Conservation (phyloP, 2,888 invertebrate species). For the Hartigia nigra region DNA sequence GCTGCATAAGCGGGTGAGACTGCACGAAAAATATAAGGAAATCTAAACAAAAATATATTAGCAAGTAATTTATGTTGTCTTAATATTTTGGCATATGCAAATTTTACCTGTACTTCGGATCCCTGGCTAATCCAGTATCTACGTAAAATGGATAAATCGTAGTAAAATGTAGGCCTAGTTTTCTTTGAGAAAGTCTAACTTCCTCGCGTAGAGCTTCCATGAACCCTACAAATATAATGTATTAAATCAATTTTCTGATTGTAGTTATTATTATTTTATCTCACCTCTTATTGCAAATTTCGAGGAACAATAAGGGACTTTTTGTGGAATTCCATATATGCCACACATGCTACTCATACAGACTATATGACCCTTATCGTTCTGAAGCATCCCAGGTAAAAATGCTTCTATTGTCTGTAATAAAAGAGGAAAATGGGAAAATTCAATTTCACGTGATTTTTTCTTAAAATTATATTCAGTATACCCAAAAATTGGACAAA, state of each 20-base stretch:
- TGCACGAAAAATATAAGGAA: conserved; percentile 49
- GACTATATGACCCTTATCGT: conserved; percentile 64
- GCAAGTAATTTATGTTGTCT: neutral
- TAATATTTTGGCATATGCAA: too few relatives aligned
- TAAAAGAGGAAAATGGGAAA: neutral
- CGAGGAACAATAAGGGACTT: conserved; percentile 65
- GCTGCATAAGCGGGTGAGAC: conserved; percentile 50
- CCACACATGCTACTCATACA: conserved; percentile 65
- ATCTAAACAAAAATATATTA: conserved; percentile 32
- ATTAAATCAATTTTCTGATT: neutral
- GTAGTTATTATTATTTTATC: conserved; percentile 12
- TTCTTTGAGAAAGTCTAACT: conserved; percentile 33
- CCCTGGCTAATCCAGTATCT: conserved; percentile 64
- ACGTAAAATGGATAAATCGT: conserved; percentile 71
- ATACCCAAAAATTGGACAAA: conserved; percentile 67
- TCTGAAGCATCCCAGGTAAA: conserved; percentile 63
- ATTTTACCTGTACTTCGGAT: conserved; percentile 61
- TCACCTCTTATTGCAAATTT: conserved; percentile 67
- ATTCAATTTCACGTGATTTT: neutral
- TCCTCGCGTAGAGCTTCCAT: conserved; percentile 58
- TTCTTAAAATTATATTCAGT: neutral
- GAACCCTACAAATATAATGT: conserved; percentile 37
- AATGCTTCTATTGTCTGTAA: conserved; percentile 63
- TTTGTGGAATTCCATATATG: conserved; percentile 59
- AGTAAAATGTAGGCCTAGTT: conserved; percentile 64